These are phyloP conservation scores for Mugil cephalus DNA, from an alignment of 2,113 vertebrate genomes.

Conservation along the genomic window DNA sequence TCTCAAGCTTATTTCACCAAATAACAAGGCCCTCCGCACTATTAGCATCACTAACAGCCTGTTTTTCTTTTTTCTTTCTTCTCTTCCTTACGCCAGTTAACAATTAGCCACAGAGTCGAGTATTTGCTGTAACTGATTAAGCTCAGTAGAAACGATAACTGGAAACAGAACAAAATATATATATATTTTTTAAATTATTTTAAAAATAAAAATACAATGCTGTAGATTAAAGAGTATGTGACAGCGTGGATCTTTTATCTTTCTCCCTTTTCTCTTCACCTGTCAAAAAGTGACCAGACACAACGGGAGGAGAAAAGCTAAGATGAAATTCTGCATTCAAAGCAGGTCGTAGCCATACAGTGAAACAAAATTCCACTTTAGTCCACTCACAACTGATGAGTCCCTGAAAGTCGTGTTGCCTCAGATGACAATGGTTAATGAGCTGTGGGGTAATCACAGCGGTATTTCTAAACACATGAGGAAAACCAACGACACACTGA, in stretches of 20 bases:
- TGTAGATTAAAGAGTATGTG: background rate
- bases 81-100: conserved; percentile 32
- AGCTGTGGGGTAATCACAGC: conserved; percentile 58
- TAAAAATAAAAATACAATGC: background rate
- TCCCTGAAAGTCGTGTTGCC: conserved; percentile 31
- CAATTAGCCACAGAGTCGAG: conserved; percentile 22
- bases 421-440: conserved; percentile 52
- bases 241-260: background rate
- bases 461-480: conserved; percentile 50
- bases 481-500: conserved; percentile 47
- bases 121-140: conserved; percentile 21
- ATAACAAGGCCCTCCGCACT: conserved; percentile 28
- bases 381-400: conserved; percentile 40
- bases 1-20: conserved; percentile 31
- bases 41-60: conserved; percentile 24
- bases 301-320: background rate
- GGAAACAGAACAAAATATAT: background rate
- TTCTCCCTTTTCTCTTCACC: background rate
- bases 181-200: background rate
- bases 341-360: conserved; percentile 2
- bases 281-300: background rate
- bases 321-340: background rate
- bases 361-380: conserved; percentile 11
- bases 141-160: background rate
- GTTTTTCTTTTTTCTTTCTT: background rate